These are phyloP conservation scores for Cetonia aurata DNA, from an alignment of 2,888 invertebrate genomes.

Conservation along the genomic window DNA sequence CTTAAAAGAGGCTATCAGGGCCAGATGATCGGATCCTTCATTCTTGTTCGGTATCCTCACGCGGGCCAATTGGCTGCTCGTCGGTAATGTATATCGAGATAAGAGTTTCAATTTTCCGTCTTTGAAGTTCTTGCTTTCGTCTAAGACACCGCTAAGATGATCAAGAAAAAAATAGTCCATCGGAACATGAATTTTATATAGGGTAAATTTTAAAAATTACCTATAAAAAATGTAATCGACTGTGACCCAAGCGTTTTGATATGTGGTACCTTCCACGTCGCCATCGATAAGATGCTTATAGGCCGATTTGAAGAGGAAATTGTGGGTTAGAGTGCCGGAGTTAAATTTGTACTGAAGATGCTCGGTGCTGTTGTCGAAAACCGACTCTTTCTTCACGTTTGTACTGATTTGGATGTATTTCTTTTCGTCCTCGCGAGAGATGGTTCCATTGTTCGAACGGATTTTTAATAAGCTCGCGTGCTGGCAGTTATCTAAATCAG, in stretches of 20 bases:
- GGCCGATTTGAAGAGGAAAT: slow-evolving; percentile 76
- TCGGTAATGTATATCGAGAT: slow-evolving; percentile 77
- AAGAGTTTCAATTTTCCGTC: slow-evolving; percentile 72
- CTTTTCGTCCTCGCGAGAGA: slow-evolving; percentile 55
- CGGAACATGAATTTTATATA: background rate
- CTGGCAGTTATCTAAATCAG: slow-evolving; percentile 61
- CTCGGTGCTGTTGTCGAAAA: slow-evolving; percentile 40
- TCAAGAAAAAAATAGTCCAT: slow-evolving; percentile 13
- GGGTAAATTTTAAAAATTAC: slow-evolving; percentile 61
- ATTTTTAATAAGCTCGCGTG: slow-evolving; percentile 57
- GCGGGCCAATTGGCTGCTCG: slow-evolving; percentile 61
- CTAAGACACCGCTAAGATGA: slow-evolving; percentile 55
- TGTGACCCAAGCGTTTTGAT: slow-evolving; percentile 80
- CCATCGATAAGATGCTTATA: slow-evolving; percentile 71
- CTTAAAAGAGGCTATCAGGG: slow-evolving; percentile 80
- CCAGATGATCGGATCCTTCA: slow-evolving; percentile 88
- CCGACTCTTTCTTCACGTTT: slow-evolving; percentile 50
- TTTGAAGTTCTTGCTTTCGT: slow-evolving; percentile 49
- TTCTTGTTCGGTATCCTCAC: slow-evolving; percentile 81
- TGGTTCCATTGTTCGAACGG: slow-evolving; percentile 50
- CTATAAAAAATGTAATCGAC: slow-evolving; percentile 95
- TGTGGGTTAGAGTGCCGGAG: slow-evolving; percentile 75
- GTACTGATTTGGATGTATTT: slow-evolving; percentile 60
- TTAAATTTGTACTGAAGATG: slow-evolving; percentile 67
- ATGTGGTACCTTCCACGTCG: slow-evolving; percentile 78